Evolutionary conservation across 1,140 invertebrate genomes (phyloP).

Genomic region (Drosophila pachea): DNA sequence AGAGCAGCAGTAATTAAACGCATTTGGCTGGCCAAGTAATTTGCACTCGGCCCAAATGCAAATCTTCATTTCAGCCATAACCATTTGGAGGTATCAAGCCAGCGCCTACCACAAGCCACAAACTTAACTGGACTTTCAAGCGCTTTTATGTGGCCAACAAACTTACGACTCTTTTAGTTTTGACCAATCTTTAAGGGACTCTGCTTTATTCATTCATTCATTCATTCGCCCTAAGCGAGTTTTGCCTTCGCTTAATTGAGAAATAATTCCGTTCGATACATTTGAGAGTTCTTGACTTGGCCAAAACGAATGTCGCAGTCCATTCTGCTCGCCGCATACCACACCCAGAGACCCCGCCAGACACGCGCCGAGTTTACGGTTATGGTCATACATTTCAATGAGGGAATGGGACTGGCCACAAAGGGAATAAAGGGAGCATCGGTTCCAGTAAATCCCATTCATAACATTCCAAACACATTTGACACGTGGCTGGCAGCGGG

Average conservation of each 20-base stretch:
- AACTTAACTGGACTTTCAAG: slow-evolving; percentile 2
- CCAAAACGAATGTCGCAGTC: background rate
- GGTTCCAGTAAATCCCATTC: slow-evolving; percentile 33
- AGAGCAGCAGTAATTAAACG: slow-evolving; percentile 32
- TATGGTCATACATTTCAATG: slow-evolving; percentile 26
- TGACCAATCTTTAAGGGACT: too few species aligned
- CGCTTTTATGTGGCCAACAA: background rate
- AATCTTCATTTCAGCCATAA: slow-evolving; percentile 35
- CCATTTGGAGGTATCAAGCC: slow-evolving; percentile 12
- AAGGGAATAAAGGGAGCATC: background rate
- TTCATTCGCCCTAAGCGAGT: too few species aligned
- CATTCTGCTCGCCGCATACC: background rate
- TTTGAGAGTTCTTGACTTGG: background rate
- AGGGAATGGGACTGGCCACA: slow-evolving; percentile 35
- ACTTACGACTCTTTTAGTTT: too few species aligned
- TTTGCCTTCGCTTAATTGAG: too few species aligned
- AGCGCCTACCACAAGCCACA: slow-evolving; percentile 5
- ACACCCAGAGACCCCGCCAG: background rate
- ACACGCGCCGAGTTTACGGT: background rate
- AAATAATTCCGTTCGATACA: too few species aligned
- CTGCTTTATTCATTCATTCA: too few species aligned
- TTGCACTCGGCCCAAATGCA: slow-evolving; percentile 36
- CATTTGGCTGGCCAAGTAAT: slow-evolving; percentile 30
- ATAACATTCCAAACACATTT: slow-evolving; percentile 33
- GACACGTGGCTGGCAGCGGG: slow-evolving; percentile 36